Base-by-base conservation (phyloP, 2,113 vertebrate species). In the Hippocampus comes region DNA sequence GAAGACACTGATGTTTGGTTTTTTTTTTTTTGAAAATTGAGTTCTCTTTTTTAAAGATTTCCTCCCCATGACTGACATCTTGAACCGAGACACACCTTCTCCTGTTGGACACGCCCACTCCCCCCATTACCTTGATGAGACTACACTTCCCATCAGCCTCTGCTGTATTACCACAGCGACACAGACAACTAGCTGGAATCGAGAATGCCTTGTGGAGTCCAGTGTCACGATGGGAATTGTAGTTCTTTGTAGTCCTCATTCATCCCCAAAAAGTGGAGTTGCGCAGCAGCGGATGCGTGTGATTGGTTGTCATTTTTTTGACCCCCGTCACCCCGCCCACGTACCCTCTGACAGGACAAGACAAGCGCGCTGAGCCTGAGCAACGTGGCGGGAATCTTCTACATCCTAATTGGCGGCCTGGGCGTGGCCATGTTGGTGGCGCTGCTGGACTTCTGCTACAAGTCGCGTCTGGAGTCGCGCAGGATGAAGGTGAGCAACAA, bases 391-490 rank as follows among this genome's bases (percentile, higher is more conserved):
- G 97, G 97, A 5, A 96, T 98, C 55, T 99, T 99, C 92, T 99
- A 99, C 92, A 99, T 99, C 86, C 94, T 99, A 90, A 98, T 99
- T 18, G 97, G 97, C 63, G 97, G 97, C 30, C 94, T 99, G 70
- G 97, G 97, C 18, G 90, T 99, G 82, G 97, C 97, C 90, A 99
- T 99, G 97, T 92, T 99, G 85, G 97, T 99, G 90, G 97, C 97
- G 69, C 93, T 99, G 91, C 94, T 99, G 76, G 97, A 99, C 92
- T 99, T 99, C 93, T 99, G 97, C 94, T 99, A 99, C 95, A 99
- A 99, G 91, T 99, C 97, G 59, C 93, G 96, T 78, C 95, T 96
- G 46, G 97, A 99, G 92, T 97, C 97, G 17, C 93, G 93, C 75
- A 90, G 95, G 83, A 99, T 99, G 97, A 98, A 98, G 97, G 97